A percentile compares a stretch with the other conserved stretches of the same genome.
Evolutionary conservation across 2,113 vertebrate species (phyloP).

Genomic region (Cochlearius cochlearius): DNA sequence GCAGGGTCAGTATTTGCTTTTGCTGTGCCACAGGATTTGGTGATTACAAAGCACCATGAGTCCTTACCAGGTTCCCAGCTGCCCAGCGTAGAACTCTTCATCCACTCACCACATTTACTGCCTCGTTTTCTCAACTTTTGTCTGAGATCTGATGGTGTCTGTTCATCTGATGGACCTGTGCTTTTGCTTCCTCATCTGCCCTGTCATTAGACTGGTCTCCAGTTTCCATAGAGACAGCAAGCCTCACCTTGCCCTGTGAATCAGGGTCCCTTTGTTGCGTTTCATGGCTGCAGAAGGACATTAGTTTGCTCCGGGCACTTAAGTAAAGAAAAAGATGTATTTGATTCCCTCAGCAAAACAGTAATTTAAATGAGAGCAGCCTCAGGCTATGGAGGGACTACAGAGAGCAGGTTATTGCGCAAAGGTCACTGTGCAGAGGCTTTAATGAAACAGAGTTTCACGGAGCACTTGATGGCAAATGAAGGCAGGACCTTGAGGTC

Average conservation of each 20-base stretch:
- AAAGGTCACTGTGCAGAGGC: not conserved
- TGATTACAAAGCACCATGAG: not conserved
- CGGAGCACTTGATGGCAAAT: not conserved
- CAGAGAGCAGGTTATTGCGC: not conserved
- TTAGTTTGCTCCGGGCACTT: not conserved
- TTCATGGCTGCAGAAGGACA: not conserved
- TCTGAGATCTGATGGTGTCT: not conserved
- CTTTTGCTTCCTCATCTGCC: not conserved
- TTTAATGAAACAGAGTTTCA: not conserved
- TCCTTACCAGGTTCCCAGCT: not conserved
- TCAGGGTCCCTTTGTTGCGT: not conserved
- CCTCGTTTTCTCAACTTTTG: not conserved
- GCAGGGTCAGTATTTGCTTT: not conserved
- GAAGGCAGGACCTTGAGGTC: not conserved
- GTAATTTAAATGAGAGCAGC: not conserved
- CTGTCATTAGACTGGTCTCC: not conserved
- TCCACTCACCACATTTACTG: not conserved
- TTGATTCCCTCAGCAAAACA: not conserved
- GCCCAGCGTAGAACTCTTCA: not conserved
- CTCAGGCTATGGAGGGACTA: not conserved
- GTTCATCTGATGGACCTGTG: not conserved
- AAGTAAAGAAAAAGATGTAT: not conserved
- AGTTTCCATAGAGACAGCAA: conserved; percentile 20
- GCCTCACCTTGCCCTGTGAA: not conserved
- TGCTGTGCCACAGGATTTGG: not conserved